Evolutionary conservation across 1,140 invertebrate species (phyloP), one percentile per base, ranked within the genome.

Genomic region (Brachionus manjavacas): DNA sequence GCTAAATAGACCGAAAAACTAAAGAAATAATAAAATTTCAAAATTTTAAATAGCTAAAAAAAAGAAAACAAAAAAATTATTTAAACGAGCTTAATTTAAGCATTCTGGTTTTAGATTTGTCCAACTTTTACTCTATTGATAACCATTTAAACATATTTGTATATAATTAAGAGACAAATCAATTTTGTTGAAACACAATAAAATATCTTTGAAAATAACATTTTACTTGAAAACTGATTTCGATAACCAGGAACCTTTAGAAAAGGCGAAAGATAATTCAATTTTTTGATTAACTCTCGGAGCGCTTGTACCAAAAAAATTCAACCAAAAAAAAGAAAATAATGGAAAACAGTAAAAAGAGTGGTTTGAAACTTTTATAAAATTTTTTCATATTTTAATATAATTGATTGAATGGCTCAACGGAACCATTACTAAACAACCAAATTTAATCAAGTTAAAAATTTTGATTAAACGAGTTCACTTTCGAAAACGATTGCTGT

Each of bases 61-160:
- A 39, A 72, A 43, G 2, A 6, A 72, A 41, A 72, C 31, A 72
- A 72, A 41, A n/a, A 64, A 64, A 64, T 23, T 23, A 72, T 39
- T 16, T 23, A 41, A 39, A 41, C n/a, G 39, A 72, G 68, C 68
- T 72, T 72, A 72, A 72, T 72, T 72, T 72, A 72, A 72, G 68
- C 68, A 72, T 39, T 72, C 35, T 72, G 7, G 39, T 14, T 16
- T 39, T 72, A 16, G 68, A 72, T 72, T 72, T 72, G 28, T 20
- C 68, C 14, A 41, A 72, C 9, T 39, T 72, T 72, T 20, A 41
- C n/a, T 39, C n/a, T 20, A 16, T 35, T 41, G 14, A 60, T 60
- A 60, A 20, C n/a, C 52, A 60, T 68, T 68, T 68, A 31, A 31
- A 68, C 31, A 39, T 68, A 14, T 23, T 28, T 68, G 12, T 16